A percentile compares a stretch with the other conserved stretches of the same genome.
Conservation (phyloP, 2,113 vertebrate genomes). For the Cyanoramphus novaezelandiae region DNA sequence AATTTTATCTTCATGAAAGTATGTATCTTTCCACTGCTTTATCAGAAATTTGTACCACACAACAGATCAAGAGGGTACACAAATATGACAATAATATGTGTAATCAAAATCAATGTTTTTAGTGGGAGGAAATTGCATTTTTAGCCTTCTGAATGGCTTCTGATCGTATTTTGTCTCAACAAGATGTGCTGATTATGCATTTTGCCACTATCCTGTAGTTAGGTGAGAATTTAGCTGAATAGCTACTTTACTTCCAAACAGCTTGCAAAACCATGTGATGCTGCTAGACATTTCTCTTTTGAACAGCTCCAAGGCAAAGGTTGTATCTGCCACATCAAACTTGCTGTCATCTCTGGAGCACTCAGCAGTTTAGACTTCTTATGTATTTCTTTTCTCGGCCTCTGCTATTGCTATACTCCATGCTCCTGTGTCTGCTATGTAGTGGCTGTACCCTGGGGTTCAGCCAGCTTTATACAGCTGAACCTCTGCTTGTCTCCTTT, state of each 20-base stretch:
- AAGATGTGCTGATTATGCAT: neutral
- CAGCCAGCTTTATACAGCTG: neutral
- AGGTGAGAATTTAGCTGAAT: neutral
- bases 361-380: neutral
- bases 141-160: neutral
- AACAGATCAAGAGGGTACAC: neutral
- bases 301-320: neutral
- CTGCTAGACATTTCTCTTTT: neutral
- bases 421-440: neutral
- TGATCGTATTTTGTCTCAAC: neutral
- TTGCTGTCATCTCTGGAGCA: neutral
- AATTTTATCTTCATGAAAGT: neutral
- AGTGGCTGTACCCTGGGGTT: neutral
- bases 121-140: neutral
- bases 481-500: neutral
- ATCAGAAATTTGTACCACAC: neutral
- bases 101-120: neutral
- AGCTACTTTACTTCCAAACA: neutral
- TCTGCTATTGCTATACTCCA: neutral
- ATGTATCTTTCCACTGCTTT: neutral
- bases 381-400: neutral
- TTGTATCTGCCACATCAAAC: neutral
- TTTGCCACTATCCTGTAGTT: neutral
- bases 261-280: neutral
- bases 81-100: neutral